phyloP scores from a whole-genome alignment of 2,113 vertebrate species.

The Amblyornis subalaris region DNA sequence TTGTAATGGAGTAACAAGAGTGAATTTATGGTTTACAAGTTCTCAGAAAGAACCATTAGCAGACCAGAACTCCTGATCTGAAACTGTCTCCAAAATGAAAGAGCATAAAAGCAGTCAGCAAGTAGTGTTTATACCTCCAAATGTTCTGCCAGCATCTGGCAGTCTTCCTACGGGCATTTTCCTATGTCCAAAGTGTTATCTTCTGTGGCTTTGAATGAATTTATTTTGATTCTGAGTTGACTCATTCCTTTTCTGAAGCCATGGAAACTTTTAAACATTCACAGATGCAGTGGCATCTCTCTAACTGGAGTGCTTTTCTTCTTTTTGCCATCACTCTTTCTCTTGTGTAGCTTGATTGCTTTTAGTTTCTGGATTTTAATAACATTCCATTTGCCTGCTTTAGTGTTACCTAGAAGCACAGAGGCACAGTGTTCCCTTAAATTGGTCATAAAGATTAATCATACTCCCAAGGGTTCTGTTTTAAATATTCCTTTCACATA shows the following conservation, averaged over 20 bases:
- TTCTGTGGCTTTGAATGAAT: neutral
- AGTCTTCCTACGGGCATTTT: neutral
- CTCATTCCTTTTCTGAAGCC: neutral
- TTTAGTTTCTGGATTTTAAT: neutral
- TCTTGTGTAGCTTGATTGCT: neutral
- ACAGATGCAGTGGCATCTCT: neutral
- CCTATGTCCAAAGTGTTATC: neutral
- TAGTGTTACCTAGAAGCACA: neutral
- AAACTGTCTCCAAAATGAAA: neutral
- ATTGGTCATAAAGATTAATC: neutral
- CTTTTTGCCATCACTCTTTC: neutral
- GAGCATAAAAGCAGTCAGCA: neutral
- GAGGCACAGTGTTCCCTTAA: neutral
- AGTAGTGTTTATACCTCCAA: neutral
- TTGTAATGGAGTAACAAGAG: neutral
- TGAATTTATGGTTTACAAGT: neutral
- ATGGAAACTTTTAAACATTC: constrained; percentile 5
- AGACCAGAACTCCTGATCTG: neutral
- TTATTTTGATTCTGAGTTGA: neutral
- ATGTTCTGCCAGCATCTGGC: constrained; percentile 46
- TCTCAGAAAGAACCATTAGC: neutral
- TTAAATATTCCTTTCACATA: neutral
- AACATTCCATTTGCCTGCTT: neutral
- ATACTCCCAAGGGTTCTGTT: neutral
- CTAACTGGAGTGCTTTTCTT: neutral